Evolutionary conservation across 2,797 vertebrate genomes (phyloP).

Genomic region (Bryconaethiops microstoma): DNA sequence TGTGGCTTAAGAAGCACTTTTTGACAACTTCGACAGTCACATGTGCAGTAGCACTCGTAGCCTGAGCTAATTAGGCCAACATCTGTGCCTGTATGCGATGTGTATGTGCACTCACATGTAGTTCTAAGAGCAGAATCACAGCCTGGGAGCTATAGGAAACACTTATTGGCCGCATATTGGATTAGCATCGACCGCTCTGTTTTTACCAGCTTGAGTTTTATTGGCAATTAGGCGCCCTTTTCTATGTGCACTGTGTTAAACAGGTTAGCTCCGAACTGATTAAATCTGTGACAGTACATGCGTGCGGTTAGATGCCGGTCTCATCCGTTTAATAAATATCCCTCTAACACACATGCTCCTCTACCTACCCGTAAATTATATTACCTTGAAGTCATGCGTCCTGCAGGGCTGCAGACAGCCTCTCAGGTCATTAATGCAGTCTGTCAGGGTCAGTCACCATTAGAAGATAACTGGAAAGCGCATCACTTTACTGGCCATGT

Average conservation of each 20-base stretch:
- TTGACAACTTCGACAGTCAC: conserved; percentile 19
- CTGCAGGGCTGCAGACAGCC: conserved; percentile 23
- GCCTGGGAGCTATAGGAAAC: conserved; percentile 65
- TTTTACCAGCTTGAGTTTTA: conserved; percentile 62
- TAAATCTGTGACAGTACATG: conserved; percentile 66
- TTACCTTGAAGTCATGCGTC: conserved; percentile 51
- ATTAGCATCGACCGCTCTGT: conserved; percentile 71
- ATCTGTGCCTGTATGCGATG: conserved; percentile 11
- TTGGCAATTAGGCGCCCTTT: conserved; percentile 60
- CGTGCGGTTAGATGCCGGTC: conserved; percentile 50
- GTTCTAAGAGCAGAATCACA: conserved; percentile 31
- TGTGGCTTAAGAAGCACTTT: conserved; percentile 10
- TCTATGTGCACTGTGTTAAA: conserved; percentile 64
- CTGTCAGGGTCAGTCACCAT: conserved; percentile 7
- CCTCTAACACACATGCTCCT: conserved; percentile 54
- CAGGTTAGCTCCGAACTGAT: conserved; percentile 68
- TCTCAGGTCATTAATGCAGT: conserved; percentile 30
- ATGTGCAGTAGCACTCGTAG: conserved; percentile 15
- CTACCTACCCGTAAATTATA: conserved; percentile 50
- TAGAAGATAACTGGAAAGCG: conserved; percentile 3
- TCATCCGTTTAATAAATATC: conserved; percentile 62
- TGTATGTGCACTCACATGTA: conserved; percentile 34
- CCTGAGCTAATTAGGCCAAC: conserved; percentile 19
- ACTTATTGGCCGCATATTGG: conserved; percentile 60
- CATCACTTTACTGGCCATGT: neutral